Base-by-base conservation (phyloP, 2,888 invertebrate genomes). In the Drosophila putrida region DNA sequence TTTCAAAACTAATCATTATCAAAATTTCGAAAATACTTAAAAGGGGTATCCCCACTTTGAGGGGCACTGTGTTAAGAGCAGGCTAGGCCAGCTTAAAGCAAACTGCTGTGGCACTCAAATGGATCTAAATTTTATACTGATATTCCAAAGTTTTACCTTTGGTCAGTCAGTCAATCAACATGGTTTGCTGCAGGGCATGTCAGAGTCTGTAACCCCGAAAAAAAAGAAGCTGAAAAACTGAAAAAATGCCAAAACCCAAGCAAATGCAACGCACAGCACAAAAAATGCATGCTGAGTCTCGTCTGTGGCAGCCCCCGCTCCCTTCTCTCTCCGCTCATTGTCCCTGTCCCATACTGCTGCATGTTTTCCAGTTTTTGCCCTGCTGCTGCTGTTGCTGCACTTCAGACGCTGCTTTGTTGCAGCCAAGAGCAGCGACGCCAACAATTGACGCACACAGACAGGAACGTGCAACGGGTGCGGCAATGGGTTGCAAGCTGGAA, bases 351-450 rank as follows among this genome's bases (percentile, higher is more conserved):
- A 46, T 54, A 15, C 35, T 35, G 36, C 59, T 46, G 71, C 53
- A 70, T 64, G 53, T 53, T 66, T 74, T 74, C 58, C 75, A 69
- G 75, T 78, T 75, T 75, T 75, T 78, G 67, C 78, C 51, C 73
- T 73, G 75, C 67, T 76, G 76, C 38, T 76, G 73, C 53, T 59
- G 72, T 49, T 75, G 78, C 70, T 88, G 85, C 85, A 85, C 85
- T 85, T 85, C 85, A 88, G 85, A 85, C 80, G 81, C 80, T 82
- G 74, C 74, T 73, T 68, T 85, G 87, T 81, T 83, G 84, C 89
- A 74, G 67, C 73, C 69, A 73, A 78, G 69, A 75, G 76, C 71
- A 57, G 43, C 72, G 75, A 84, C 76, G 74, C 75, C 75, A 84
- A 81, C 84, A 87, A 87, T 84, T 82, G 85, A 84, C 78, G 78